Evolutionary conservation across 2,888 invertebrate species (phyloP).

Genomic region (Rosalia funebris): DNA sequence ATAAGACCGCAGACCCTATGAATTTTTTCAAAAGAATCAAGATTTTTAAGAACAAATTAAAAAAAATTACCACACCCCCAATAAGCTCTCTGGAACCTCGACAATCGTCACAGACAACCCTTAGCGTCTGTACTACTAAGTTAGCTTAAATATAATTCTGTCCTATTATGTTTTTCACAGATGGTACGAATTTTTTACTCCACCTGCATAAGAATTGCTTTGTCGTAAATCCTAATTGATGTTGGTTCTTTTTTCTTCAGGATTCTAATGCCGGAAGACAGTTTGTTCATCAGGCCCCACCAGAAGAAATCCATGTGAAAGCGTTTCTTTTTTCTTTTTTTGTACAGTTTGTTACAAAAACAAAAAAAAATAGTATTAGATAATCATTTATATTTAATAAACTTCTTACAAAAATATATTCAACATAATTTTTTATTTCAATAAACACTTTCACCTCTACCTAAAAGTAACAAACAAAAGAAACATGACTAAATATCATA

Average conservation of each 20-base stretch:
- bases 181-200: too few relatives aligned
- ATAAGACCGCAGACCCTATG: too few relatives aligned
- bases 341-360: slow-evolving; percentile 2
- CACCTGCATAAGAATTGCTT: not conserved
- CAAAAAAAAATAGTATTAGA: not conserved
- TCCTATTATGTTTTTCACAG: too few relatives aligned
- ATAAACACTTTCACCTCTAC: not conserved
- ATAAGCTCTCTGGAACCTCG: too few relatives aligned
- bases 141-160: too few relatives aligned
- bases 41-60: too few relatives aligned
- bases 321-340: slow-evolving; percentile 29
- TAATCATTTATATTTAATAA: slow-evolving; percentile 18
- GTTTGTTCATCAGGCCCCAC: slow-evolving; percentile 54
- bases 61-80: too few relatives aligned
- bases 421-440: not conserved
- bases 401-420: slow-evolving; percentile 21
- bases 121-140: too few relatives aligned
- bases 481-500: too few relatives aligned
- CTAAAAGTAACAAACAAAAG: not conserved
- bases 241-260: slow-evolving; percentile 47
- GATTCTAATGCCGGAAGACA: slow-evolving; percentile 62
- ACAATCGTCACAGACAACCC: too few relatives aligned
- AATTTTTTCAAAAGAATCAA: too few relatives aligned
- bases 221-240: not conserved
- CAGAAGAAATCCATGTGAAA: slow-evolving; percentile 49